Conservation (phyloP, 2,113 vertebrate species). For the Nesoenas mayeri region DNA sequence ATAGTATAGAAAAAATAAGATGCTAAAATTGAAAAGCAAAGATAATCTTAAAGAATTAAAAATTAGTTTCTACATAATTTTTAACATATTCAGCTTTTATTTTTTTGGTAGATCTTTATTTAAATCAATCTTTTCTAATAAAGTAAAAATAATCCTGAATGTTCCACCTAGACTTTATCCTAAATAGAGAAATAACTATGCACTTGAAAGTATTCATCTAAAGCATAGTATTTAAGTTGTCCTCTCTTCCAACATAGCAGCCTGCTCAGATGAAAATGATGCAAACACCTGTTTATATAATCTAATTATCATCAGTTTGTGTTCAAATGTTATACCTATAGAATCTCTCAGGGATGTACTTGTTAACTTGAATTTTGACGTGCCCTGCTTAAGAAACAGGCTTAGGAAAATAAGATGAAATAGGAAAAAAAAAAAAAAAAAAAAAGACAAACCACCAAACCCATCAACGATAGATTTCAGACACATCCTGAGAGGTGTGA, state of each 20-base stretch:
- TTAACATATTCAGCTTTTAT: background rate
- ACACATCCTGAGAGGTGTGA: background rate
- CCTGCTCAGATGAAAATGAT: background rate
- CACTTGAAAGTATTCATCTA: background rate
- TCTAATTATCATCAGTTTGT: background rate
- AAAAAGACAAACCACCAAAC: background rate
- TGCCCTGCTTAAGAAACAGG: background rate
- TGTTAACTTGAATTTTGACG: background rate
- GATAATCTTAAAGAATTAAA: background rate
- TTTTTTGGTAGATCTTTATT: background rate
- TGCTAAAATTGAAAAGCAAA: background rate
- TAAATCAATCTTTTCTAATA: background rate
- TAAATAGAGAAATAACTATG: background rate
- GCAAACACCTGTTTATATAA: background rate
- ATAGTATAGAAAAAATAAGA: background rate
- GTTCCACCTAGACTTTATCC: background rate
- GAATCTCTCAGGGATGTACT: background rate
- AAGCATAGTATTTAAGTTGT: background rate
- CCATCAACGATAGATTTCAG: background rate
- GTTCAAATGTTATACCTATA: background rate
- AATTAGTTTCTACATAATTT: background rate
- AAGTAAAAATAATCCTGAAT: background rate
- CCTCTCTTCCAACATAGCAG: background rate
- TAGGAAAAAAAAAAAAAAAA: background rate
- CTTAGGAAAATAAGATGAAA: background rate